Conservation (phyloP, 2,113 vertebrate genomes). For the Zosterops hypoxanthus region DNA sequence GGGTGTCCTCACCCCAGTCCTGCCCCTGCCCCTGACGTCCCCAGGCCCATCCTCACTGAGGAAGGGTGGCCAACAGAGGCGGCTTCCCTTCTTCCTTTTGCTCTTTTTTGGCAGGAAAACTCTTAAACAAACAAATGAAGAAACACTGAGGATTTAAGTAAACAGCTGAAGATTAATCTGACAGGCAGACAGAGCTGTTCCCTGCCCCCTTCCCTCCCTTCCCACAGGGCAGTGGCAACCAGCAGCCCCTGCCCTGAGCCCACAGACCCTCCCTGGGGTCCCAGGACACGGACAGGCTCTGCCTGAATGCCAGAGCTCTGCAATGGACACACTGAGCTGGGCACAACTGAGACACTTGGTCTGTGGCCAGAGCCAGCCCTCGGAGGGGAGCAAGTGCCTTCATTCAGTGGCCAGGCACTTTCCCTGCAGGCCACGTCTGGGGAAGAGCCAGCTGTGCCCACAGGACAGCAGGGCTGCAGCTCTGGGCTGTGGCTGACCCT, state of each 20-base stretch:
- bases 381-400: not conserved
- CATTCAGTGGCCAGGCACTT: not conserved
- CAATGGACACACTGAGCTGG: fast-evolving
- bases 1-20: not conserved
- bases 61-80: not conserved
- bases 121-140: conserved; percentile 70
- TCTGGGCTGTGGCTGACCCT: not conserved
- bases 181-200: conserved; percentile 18
- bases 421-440: fast-evolving
- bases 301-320: not conserved
- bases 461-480: not conserved
- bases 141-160: conserved; percentile 67
- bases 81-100: conserved; percentile 31
- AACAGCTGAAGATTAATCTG: conserved; percentile 54
- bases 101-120: conserved; percentile 67
- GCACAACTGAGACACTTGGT: not conserved
- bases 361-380: not conserved
- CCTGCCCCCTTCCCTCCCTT: conserved; percentile 4
- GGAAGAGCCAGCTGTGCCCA: not conserved
- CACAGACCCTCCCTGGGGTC: not conserved
- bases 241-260: not conserved
- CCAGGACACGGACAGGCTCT: not conserved
- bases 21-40: not conserved
- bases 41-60: not conserved
- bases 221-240: not conserved